Conservation (phyloP, 1,140 invertebrate genomes). For the Nautilus pompilius region DNA sequence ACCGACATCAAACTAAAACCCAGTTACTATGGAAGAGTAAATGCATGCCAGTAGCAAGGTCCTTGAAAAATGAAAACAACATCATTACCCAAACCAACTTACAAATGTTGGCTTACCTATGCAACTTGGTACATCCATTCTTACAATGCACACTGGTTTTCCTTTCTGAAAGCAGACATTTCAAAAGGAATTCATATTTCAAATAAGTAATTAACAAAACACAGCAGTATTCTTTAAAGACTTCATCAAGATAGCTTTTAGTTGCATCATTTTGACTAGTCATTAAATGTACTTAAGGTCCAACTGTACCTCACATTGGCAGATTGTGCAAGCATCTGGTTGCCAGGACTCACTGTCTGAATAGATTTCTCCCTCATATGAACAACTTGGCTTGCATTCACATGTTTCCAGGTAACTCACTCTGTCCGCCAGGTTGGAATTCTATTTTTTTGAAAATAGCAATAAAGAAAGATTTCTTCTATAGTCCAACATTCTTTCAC, state of each 20-base stretch:
- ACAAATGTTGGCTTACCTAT: constrained; percentile 6
- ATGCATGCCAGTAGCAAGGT: too few species aligned
- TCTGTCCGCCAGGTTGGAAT: constrained; percentile 28
- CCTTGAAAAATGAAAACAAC: not conserved
- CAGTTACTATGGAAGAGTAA: not conserved
- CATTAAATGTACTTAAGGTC: not conserved
- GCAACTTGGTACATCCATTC: constrained; percentile 18
- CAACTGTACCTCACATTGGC: constrained; percentile 37
- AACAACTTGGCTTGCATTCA: constrained; percentile 35
- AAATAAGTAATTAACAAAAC: not conserved
- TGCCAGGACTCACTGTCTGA: constrained; percentile 41
- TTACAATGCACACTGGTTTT: constrained; percentile 10
- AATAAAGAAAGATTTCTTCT: not conserved
- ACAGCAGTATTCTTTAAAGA: not conserved
- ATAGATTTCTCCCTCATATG: constrained; percentile 30
- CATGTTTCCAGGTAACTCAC: constrained; percentile 34
- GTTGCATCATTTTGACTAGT: not conserved
- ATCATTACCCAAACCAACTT: not conserved
- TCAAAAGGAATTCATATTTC: not conserved
- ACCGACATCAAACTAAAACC: not conserved
- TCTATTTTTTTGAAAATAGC: constrained; percentile 30
- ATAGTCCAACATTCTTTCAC: not conserved
- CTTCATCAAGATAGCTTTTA: not conserved
- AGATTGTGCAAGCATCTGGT: constrained; percentile 38
- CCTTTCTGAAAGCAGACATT: constrained; percentile 6